Percentiles rank a stretch among this genome's conserved stretches.
These are phyloP conservation scores for Arremon aurantiirostris DNA, from an alignment of 2,797 vertebrate species.

Conservation along the genomic window DNA sequence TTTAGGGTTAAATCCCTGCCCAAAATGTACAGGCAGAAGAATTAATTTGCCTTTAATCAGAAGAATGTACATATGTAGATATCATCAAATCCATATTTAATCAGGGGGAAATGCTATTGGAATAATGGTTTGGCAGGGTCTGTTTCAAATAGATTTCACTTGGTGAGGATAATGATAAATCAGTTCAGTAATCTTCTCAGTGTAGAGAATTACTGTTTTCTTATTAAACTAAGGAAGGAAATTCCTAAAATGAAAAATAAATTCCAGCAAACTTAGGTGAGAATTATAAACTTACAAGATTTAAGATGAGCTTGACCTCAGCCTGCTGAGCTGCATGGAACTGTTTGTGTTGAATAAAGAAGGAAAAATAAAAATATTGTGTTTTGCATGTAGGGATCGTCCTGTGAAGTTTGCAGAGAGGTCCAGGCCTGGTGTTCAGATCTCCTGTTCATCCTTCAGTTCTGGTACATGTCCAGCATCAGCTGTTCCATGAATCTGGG, in stretches of 20 bases:
- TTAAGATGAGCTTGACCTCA: not conserved
- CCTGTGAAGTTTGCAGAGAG: conserved; percentile 96
- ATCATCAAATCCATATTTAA: not conserved
- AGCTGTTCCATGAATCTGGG: not conserved
- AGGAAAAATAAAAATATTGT: not conserved
- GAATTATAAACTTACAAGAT: not conserved
- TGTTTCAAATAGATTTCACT: not conserved
- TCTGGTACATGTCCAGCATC: conserved; percentile 79
- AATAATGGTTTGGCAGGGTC: not conserved
- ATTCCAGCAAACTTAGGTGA: not conserved
- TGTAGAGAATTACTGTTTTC: not conserved
- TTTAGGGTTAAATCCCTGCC: not conserved
- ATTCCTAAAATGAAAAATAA: not conserved
- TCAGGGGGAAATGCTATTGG: not conserved
- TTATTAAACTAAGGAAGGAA: not conserved
- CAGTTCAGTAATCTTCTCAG: not conserved
- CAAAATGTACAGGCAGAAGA: not conserved
- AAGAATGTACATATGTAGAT: not conserved
- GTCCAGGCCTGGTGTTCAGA: conserved; percentile 94
- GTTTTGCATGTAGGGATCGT: conserved; percentile 79
- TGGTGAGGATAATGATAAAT: not conserved
- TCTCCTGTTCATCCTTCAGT: conserved; percentile 96
- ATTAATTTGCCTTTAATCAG: not conserved
- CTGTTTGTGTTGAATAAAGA: not conserved
- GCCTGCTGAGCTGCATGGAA: not conserved